Conservation (phyloP, 2,113 vertebrate species). For the Paraplagusia blochii region DNA sequence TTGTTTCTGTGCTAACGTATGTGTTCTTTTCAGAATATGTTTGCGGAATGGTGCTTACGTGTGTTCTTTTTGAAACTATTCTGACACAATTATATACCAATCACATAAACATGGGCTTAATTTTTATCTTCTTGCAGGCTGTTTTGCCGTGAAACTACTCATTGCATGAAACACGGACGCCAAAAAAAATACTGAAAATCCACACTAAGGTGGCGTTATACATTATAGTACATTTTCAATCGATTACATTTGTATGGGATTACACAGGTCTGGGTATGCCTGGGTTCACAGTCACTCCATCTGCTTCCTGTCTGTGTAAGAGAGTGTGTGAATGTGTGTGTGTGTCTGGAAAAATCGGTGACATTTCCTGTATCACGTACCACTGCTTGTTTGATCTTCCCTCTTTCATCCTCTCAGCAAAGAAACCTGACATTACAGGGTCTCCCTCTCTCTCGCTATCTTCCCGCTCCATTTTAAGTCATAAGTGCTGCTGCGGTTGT, state of each 20-base stretch:
- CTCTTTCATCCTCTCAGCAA: constrained; percentile 72
- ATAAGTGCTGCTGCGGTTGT: constrained; percentile 12
- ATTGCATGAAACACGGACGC: constrained; percentile 5
- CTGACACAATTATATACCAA: too few species aligned
- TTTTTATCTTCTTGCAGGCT: too few species aligned
- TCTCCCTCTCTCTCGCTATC: constrained; percentile 34
- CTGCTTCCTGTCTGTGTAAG: neutral
- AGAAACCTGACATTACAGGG: constrained; percentile 67
- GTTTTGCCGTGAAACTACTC: too few species aligned
- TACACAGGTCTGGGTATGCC: constrained; percentile 20
- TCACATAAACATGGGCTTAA: too few species aligned
- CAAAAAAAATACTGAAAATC: neutral
- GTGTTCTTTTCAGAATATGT: too few species aligned
- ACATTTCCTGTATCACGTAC: constrained; percentile 68
- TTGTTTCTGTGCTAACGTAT: too few species aligned
- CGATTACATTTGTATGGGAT: constrained; percentile 3
- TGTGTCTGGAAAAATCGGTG: constrained; percentile 35
- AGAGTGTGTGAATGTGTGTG: constrained; percentile 12
- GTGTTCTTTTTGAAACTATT: too few species aligned
- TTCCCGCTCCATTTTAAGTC: constrained; percentile 40
- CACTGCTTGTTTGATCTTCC: constrained; percentile 65
- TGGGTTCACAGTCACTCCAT: constrained; percentile 5
- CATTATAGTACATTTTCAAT: constrained; percentile 3
- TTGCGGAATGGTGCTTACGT: too few species aligned
- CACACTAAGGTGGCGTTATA: neutral